Evolutionary conservation across 2,113 vertebrate species (phyloP), one percentile per base, ranked within the genome.

Genomic region (Chloropsis cyanopogon): DNA sequence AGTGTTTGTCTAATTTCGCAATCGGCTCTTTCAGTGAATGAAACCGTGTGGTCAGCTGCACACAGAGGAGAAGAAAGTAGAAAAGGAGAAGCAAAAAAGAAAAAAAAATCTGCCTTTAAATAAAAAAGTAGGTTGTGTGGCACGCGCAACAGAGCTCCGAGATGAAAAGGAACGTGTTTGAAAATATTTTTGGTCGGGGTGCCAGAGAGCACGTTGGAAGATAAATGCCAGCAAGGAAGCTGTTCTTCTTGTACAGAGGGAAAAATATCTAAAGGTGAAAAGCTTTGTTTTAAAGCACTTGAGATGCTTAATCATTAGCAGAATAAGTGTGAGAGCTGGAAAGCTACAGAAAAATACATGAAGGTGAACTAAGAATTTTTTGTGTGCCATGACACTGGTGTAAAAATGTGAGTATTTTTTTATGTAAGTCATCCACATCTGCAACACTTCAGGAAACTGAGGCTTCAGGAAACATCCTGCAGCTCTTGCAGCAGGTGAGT

Each of bases 321-420:
- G 78, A 89, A 20, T 49, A 68, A 41, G 7, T 19, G 23, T 60
- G 59, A 78, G 65, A 82, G 50, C 59, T 84, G 20, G 79, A 60
- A 92, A 90, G 35, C 1, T 3, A 68, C 11, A 69, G 70, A 41
- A 88, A 87, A 54, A 59, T 31, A 20, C 7, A 3, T 19, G 53
- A 89, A 92, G 87, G 94, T 90, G 87, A 96, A 69, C 15, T 68
- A 95, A 93, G 88, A 96, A 78, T 69, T 39, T 70, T 66, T 33
- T 12, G 6, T 71, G 44, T 53, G 39, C 31, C 25, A 21, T 46
- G 25, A n/a, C 47, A 20, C 22, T 4, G 14, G 37, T 29, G 26
- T 26, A 42, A 59, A 73, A 53, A 9, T 28, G 41, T 13, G 29
- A 44, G 50, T 3, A 12, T 23, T 42, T 41, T 65, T 63, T 41